Base-by-base conservation (phyloP, 2,888 invertebrate genomes). In the Drosophila incognita region DNA sequence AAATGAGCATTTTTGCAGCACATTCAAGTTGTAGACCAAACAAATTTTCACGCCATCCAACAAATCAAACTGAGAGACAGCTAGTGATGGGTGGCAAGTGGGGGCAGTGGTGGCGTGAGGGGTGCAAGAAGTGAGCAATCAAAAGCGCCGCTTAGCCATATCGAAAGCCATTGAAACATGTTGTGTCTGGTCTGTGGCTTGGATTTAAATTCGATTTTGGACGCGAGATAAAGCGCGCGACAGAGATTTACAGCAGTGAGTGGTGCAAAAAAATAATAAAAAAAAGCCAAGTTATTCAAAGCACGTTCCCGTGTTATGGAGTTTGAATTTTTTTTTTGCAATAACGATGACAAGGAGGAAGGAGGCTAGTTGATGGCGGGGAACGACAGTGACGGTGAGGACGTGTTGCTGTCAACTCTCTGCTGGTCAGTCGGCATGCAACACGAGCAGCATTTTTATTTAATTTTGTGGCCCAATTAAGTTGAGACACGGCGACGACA, bases 151-250 rank as follows among this genome's bases (percentile, higher is more conserved):
- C 81, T 81, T 79, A 61, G 69, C 66, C 76, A 69, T 57, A 78
- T 78, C 81, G 78, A 79, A 79, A 79, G 81, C 62, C 81, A 81
- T 76, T 61, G 77, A 76, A 81, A 79, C 75, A 88, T 81, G 89
- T 85, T 88, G 84, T 68, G 81, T 73, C 76, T 74, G 65, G 56
- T 77, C 53, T 61, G 65, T 64, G 63, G 62, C 64, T 70, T 74
- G 83, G 81, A 87, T 89, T 87, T 87, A 83, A 85, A 89, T 87
- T 88, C 79, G 88, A 87, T 87, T 87, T 87, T 78, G 87, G 84
- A 70, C 65, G 77, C 71, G 61, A 89, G 87, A 87, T 87, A 89
- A 89, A 85, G 69, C 70, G 57, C 76, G 73, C 74, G 76, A 78
- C 80, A 82, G 79, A 79, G 81, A 81, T 82, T 82, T 79, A 79